Base-by-base conservation (phyloP, 2,797 vertebrate species). In the Rhynchotus rufescens region DNA sequence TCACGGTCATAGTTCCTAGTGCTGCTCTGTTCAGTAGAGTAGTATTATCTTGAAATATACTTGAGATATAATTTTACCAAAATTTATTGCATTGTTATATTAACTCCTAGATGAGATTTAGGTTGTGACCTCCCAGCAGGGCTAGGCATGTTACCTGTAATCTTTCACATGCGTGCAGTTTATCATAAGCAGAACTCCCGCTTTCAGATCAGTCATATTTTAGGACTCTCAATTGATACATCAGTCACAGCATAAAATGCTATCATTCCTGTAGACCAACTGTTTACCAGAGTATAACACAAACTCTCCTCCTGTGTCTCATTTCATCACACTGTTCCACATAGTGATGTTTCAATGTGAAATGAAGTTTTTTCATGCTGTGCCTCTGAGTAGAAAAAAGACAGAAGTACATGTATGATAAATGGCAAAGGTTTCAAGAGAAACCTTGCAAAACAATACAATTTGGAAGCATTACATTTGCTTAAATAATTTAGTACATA, bases 291-390 rank as follows among this genome's bases (percentile, higher is more conserved):
- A 97, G 95, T 98, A 98, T 97, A 98, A 98, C 98, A 98, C 96
- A 98, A 97, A 97, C 96, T 97, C 97, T 98, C 98, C 97, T 97
- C 97, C 98, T 97, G 98, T 97, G 97, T 97, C 98, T 98, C 98
- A 98, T 98, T 98, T 98, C 98, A 98, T 98, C 98, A 97, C 97
- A 98, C 96, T 98, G 97, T 97, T 98, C 98, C 98, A 98, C 93
- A 97, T 89, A 96, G 98, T 96, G 98, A 98, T 98, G 98, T 98
- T 98, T 98, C 98, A 98, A 97, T 98, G 98, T 97, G 97, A 98
- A 98, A 99, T 98, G 98, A 98, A 98, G 97, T 98, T 98, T 98
- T 97, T 98, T 98, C 98, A 98, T 96, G 98, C 98, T 99, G 98
- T 97, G 98, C 98, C 98, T 98, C 98, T 98, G 97, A 98, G 98